These are phyloP conservation scores for Lucifuga dentata DNA, from an alignment of 2,113 vertebrate species.

Conservation along the genomic window DNA sequence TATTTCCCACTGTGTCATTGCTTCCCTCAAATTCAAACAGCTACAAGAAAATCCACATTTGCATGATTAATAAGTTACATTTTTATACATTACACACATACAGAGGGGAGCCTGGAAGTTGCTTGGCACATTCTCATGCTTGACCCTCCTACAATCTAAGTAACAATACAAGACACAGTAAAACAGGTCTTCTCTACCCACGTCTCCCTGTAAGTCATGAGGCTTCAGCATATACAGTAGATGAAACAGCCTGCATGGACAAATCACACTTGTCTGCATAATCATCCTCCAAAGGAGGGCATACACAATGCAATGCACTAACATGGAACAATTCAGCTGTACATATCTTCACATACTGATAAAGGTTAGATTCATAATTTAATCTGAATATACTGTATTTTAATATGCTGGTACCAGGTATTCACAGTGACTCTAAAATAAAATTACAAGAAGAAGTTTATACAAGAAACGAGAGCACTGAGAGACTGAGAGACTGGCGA, in stretches of 20 bases:
- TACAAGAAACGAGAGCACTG: conserved; percentile 69
- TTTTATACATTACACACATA: conserved; percentile 77
- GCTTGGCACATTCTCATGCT: conserved; percentile 76
- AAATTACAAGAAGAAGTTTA: conserved; percentile 78
- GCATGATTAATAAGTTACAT: conserved; percentile 83
- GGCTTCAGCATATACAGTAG: conserved; percentile 62
- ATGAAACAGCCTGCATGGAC: conserved; percentile 59
- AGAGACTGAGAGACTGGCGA: conserved; percentile 62
- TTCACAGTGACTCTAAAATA: conserved; percentile 87
- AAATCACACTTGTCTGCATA: conserved; percentile 53
- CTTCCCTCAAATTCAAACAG: conserved; percentile 73
- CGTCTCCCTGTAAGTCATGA: conserved; percentile 61
- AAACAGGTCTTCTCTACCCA: conserved; percentile 64
- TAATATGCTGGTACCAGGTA: conserved; percentile 86
- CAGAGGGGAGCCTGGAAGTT: conserved; percentile 70
- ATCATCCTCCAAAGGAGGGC: conserved; percentile 61
- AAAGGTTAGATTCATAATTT: conserved; percentile 78
- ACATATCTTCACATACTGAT: conserved; percentile 79
- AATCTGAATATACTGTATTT: conserved; percentile 80
- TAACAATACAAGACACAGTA: conserved; percentile 78
- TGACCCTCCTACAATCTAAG: conserved; percentile 79
- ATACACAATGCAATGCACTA: conserved; percentile 68
- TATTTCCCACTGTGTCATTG: conserved; percentile 59
- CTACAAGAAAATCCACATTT: conserved; percentile 83
- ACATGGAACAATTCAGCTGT: conserved; percentile 76